Base-by-base conservation (phyloP, 1,140 invertebrate genomes). In the Eueides isabella region DNA sequence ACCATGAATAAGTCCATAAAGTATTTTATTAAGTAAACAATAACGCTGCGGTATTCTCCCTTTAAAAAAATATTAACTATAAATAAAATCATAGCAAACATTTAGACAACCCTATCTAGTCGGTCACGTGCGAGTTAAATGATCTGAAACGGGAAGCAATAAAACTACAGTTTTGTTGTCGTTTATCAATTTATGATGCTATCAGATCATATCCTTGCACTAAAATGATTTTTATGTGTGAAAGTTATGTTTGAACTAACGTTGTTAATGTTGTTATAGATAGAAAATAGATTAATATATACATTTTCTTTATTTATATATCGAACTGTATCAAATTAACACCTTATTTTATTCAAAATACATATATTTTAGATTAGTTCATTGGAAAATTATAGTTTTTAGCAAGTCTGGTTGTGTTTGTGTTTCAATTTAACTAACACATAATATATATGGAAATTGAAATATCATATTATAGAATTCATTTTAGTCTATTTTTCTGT, bases 111-210 rank as follows among this genome's bases (percentile, higher is more conserved):
- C 88, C 87, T 84, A 84, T 73, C 81, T 71, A 80, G 80, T 79
- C 78, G 83, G 88, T 85, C 90, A 92, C 89, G 90, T 91, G 90
- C 86, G 80, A 77, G 88, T 84, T 86, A 86, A 92, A 92, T 92
- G 90, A 88, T 84, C 82, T 82, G 85, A 78, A 83, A 89, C 88
- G 82, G 87, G 88, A 90, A 89, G 90, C 84, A 86, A 91, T 91
- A 88, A 90, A 89, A 74, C 81, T 85, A 86, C 80, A 87, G 79
- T 86, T 90, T 85, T 84, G 80, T 81, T 86, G 80, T 84, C 84
- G 80, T 90, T 90, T 89, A 90, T 92, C 87, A 88, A 86, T 90
- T 90, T 88, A 85, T 80, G 81, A 83, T 79, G 31, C 29, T 72
- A 65, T 76, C 79, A 67, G 74, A 76, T 81, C 81, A 81, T 72